Base-by-base conservation (phyloP, 1,140 invertebrate species). In the Conopomorpha cramerella region DNA sequence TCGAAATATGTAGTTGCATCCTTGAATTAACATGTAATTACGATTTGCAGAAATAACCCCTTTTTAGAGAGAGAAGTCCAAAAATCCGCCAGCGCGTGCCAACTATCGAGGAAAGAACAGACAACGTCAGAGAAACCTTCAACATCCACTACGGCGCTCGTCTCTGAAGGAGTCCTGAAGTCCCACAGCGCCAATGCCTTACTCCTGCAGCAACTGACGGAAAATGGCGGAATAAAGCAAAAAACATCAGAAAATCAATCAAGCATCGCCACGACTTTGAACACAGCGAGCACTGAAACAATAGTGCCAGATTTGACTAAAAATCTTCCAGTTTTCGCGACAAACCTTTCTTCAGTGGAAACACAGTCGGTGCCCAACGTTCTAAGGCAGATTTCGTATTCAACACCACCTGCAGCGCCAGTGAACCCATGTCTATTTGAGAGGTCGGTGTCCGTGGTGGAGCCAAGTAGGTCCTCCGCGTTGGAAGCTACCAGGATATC, bases 61-160 rank as follows among this genome's bases (percentile, higher is more conserved):
- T 79, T 79, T 42, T 57, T 77, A 13, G 67, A 77, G 38, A 66
- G 64, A 36, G 70, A 81, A 65, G 77, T 82, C 2, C 65, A 81
- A 46, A 83, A 83, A 46, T 83, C 81, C n/a, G 81, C 78, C 6
- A 84, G 82, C 45, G 78, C 81, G 10, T 78, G 80, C 32, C 71
- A 73, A 40, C 43, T 76, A 7, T 70, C 68, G 2, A 48, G 63
- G 44, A 50, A 58, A 34, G 63, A 73, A 15, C 55, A 56, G 43
- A 54, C 51, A n/a, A 64, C 55, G 13, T 43, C 43, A 15, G 67
- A 71, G 36, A 77, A 63, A 48, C 53, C 36, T 26, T 41, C 65
- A 6, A 53, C 49, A 36, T 64, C 59, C 26, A 48, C 38, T 15
- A 43, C 43, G 33, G 40, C 52, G 28, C 36, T 33, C 10, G 46